Conservation (phyloP, 2,888 invertebrate genomes). For the Cyclophora albipunctata region DNA sequence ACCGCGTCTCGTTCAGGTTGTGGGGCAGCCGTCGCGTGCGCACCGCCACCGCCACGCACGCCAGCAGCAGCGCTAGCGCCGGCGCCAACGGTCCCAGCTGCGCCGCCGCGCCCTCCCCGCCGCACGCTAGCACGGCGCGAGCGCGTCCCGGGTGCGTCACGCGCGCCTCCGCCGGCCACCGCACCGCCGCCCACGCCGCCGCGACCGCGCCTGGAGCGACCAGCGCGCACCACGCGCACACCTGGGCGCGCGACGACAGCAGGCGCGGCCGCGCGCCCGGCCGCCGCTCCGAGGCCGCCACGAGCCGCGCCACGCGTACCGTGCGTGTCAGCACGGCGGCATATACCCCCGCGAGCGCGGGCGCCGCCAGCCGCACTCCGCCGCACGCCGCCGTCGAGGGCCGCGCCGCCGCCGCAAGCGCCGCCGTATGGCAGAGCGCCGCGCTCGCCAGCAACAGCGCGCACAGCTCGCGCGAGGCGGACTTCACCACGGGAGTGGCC, state of each 20-base stretch:
- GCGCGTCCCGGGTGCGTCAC: conserved; percentile 66
- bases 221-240: conserved; percentile 75
- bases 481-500: conserved; percentile 84
- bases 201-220: conserved; percentile 60
- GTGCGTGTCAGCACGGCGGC: conserved; percentile 38
- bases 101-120: conserved; percentile 65
- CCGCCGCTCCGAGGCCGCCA: conserved; percentile 43
- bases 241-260: conserved; percentile 68
- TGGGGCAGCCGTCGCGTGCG: conserved; percentile 86
- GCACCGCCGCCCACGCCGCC: conserved; percentile 77
- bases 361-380: conserved; percentile 29
- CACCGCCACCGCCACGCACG: conserved; percentile 86
- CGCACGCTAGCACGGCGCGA: conserved; percentile 78
- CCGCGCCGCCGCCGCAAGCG: conserved; percentile 74
- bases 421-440: conserved; percentile 65
- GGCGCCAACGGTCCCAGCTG: conserved; percentile 79
- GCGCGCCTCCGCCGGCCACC: conserved; percentile 62
- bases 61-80: conserved; percentile 80
- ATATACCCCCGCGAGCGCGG: conserved; percentile 34
- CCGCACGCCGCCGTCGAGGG: conserved; percentile 26
- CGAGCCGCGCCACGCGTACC: conserved; percentile 34
- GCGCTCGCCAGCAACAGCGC: conserved; percentile 77
- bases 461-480: conserved; percentile 78
- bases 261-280: conserved; percentile 23
- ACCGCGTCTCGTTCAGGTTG: conserved; percentile 86